These are phyloP conservation scores for Apeltes quadracus DNA, from an alignment of 2,113 vertebrate genomes.

Conservation along the genomic window DNA sequence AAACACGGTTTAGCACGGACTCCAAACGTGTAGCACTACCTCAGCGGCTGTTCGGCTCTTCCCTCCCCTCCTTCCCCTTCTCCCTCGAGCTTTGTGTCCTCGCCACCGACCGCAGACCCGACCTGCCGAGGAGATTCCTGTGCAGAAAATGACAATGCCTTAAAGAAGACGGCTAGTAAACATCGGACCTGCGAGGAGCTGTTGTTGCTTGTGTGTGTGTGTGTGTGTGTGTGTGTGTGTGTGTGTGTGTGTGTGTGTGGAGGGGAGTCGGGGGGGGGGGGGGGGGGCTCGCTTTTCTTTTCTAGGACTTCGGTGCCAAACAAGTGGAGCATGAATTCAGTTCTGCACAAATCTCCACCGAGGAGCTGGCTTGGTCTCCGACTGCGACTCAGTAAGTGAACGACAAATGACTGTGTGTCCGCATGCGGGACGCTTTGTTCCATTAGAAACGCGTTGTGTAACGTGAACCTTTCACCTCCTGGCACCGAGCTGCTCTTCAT, in stretches of 20 bases:
- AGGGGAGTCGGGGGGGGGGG: neutral
- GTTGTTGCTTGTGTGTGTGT: neutral
- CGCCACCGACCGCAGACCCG: conserved; percentile 12
- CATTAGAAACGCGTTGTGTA: neutral
- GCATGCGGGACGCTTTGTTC: neutral
- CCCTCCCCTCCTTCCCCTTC: no score
- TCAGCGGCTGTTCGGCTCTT: neutral
- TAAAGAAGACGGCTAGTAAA: conserved; percentile 15
- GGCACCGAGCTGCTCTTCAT: conserved; percentile 18
- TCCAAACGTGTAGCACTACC: neutral
- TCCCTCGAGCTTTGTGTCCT: neutral
- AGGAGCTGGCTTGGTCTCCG: conserved; percentile 79
- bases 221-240: no score
- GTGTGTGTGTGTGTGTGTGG: no score
- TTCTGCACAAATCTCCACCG: conserved; percentile 79
- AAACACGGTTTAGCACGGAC: conserved; percentile 4
- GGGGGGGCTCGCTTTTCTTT: neutral
- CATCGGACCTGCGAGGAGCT: conserved; percentile 14
- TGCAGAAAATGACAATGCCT: conserved; percentile 22
- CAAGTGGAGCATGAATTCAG: conserved; percentile 82
- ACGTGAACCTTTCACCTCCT: neutral
- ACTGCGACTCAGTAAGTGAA: conserved; percentile 80
- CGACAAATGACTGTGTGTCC: no score
- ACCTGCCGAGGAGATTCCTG: neutral
- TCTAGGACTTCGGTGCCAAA: conserved; percentile 71